Percentiles rank a stretch among this genome's conserved stretches.
Conservation (phyloP, 2,888 invertebrate species). For the Oxycera nigricornis region DNA sequence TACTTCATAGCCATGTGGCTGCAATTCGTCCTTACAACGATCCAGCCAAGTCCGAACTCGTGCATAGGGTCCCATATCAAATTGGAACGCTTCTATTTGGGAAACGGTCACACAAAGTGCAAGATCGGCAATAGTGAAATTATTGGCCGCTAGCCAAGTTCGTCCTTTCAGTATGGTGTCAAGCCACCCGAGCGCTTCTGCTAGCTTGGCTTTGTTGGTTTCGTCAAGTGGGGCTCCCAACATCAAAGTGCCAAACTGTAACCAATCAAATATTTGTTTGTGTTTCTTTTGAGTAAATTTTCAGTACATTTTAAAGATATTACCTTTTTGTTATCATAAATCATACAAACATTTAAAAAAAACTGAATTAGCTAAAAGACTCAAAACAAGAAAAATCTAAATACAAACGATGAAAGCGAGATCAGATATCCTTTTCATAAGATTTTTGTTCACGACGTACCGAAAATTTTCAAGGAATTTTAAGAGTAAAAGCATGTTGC, state of each 20-base stretch:
- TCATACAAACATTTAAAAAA: no score
- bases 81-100: constrained; percentile 63
- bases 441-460: no score
- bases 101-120: constrained; percentile 59
- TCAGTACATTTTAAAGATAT: no score
- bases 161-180: constrained; percentile 65
- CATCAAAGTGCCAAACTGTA: constrained; percentile 63
- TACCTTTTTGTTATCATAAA: no score
- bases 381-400: no score
- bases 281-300: no score
- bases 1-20: constrained; percentile 72
- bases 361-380: no score
- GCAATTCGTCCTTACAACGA: constrained; percentile 69
- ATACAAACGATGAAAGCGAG: no score
- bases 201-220: constrained; percentile 63
- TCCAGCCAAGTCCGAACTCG: constrained; percentile 70
- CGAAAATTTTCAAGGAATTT: no score
- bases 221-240: constrained; percentile 62
- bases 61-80: constrained; percentile 64
- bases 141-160: constrained; percentile 67
- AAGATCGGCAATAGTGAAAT: constrained; percentile 61
- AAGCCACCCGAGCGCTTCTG: constrained; percentile 66
- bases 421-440: no score
- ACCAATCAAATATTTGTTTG: no score
- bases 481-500: no score